These are phyloP conservation scores for Oryzaephilus surinamensis DNA, from an alignment of 1,140 invertebrate genomes.

Conservation along the genomic window DNA sequence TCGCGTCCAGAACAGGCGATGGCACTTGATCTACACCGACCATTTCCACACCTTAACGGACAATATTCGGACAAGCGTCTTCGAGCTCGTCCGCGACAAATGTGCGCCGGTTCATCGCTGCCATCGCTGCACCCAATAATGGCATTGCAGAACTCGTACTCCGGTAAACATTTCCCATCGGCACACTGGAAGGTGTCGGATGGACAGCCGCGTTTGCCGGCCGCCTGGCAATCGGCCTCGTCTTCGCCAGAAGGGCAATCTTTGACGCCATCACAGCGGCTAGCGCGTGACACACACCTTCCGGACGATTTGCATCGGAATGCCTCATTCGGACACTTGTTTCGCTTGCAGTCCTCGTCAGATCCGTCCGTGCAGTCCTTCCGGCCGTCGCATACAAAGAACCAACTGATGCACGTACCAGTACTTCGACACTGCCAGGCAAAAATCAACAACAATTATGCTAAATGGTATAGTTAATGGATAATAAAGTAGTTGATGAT, in stretches of 20 bases:
- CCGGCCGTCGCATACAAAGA: slow-evolving; percentile 88
- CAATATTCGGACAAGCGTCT: slow-evolving; percentile 41
- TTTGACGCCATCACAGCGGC: slow-evolving; percentile 62
- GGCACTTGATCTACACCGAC: slow-evolving; percentile 73
- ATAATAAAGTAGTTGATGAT: no score
- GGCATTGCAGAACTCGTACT: slow-evolving; percentile 84
- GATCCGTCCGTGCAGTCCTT: slow-evolving; percentile 75
- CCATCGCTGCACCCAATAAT: slow-evolving; percentile 74
- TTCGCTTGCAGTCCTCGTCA: slow-evolving; percentile 59
- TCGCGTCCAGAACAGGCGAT: slow-evolving; percentile 78
- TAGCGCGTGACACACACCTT: slow-evolving; percentile 62
- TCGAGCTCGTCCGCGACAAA: slow-evolving; percentile 44
- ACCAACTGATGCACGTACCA: slow-evolving; percentile 79
- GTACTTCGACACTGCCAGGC: slow-evolving; percentile 67
- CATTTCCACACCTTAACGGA: slow-evolving; percentile 73
- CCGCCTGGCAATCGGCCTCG: slow-evolving; percentile 56
- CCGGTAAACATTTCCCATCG: slow-evolving; percentile 74
- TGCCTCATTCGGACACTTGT: slow-evolving; percentile 42
- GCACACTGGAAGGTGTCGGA: slow-evolving; percentile 68
- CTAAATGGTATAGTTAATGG: no score
- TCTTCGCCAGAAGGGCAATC: slow-evolving; percentile 72
- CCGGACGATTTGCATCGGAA: slow-evolving; percentile 54
- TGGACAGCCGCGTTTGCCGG: slow-evolving; percentile 47
- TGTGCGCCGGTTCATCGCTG: slow-evolving; percentile 68
- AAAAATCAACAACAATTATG: no score